A percentile compares a stretch with the other conserved stretches of the same genome.
phyloP scores from a whole-genome alignment of 1,140 invertebrate genomes.

The Acromyrmex charruanus region DNA sequence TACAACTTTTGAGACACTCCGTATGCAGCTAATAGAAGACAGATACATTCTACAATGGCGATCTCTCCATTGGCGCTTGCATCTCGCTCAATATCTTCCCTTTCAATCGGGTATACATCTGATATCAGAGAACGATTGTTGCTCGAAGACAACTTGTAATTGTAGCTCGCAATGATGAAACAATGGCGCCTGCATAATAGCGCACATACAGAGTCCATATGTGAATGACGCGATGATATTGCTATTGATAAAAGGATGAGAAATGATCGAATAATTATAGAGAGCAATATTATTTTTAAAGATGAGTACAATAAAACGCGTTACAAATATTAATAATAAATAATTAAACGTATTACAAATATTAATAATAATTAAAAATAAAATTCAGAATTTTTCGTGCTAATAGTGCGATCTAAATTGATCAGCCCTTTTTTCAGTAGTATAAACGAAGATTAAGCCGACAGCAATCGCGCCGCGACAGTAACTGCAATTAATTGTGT shows the following conservation, averaged over 20 bases:
- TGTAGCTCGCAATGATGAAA: slow-evolving; percentile 34
- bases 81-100: slow-evolving; percentile 50
- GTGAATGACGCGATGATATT: slow-evolving; percentile 28
- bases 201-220: slow-evolving; percentile 8
- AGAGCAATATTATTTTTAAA: neutral
- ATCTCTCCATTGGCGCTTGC: slow-evolving; percentile 54
- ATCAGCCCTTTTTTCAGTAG: neutral
- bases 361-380: slow-evolving; percentile 8
- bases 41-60: slow-evolving; percentile 64
- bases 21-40: slow-evolving; percentile 44
- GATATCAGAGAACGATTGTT: slow-evolving; percentile 71
- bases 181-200: slow-evolving; percentile 68
- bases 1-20: slow-evolving; percentile 24
- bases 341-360: neutral
- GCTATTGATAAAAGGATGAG: neutral
- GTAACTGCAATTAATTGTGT: slow-evolving; percentile 1
- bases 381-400: neutral
- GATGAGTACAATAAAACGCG: neutral
- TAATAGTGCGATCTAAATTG: neutral
- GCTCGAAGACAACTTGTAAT: slow-evolving; percentile 49
- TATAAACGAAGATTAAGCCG: slow-evolving; percentile 6
- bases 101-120: slow-evolving; percentile 65
- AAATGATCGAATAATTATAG: slow-evolving; percentile 5
- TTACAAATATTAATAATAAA: neutral
- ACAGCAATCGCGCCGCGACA: neutral